These are phyloP conservation scores for Oncorhynchus keta DNA, from an alignment of 2,113 vertebrate species.

Conservation along the genomic window DNA sequence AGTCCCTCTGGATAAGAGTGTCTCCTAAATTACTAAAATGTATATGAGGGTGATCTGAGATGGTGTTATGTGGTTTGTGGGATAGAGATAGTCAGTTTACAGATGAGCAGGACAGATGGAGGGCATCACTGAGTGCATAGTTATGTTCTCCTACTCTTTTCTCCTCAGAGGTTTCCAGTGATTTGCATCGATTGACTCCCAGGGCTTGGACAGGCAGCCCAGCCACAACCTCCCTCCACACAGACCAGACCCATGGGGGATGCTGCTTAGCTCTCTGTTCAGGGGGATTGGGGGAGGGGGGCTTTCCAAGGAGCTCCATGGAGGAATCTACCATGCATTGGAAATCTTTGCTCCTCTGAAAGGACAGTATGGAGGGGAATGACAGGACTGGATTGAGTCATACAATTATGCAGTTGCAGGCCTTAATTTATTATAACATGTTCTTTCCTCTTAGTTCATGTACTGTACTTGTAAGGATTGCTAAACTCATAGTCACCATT, in stretches of 20 bases:
- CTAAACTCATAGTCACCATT: too few relatives aligned
- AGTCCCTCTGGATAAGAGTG: not conserved
- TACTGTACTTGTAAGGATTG: too few relatives aligned
- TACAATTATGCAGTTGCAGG: conserved; percentile 60
- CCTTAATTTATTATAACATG: conserved; percentile 19
- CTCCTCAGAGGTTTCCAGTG: conserved; percentile 22
- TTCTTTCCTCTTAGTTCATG: too few relatives aligned
- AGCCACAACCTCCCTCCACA: conserved; percentile 44
- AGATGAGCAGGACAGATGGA: not conserved
- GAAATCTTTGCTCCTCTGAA: conserved; percentile 42
- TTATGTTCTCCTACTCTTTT: not conserved
- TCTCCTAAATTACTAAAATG: not conserved
- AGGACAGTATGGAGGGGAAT: conserved; percentile 22
- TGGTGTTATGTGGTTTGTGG: not conserved
- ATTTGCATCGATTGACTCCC: conserved; percentile 59
- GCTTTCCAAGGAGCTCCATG: conserved; percentile 61
- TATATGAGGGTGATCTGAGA: not conserved
- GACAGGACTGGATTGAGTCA: conserved; percentile 73
- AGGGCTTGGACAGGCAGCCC: conserved; percentile 46
- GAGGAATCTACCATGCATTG: conserved; percentile 59
- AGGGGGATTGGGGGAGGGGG: conserved; percentile 58
- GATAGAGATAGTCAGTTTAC: not conserved
- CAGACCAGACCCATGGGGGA: conserved; percentile 51
- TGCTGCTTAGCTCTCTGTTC: conserved; percentile 55
- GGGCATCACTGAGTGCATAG: not conserved